Percentiles rank a stretch among this genome's conserved stretches.
phyloP scores from a whole-genome alignment of 2,797 vertebrate species.

The Tauraco hartlaubi region DNA sequence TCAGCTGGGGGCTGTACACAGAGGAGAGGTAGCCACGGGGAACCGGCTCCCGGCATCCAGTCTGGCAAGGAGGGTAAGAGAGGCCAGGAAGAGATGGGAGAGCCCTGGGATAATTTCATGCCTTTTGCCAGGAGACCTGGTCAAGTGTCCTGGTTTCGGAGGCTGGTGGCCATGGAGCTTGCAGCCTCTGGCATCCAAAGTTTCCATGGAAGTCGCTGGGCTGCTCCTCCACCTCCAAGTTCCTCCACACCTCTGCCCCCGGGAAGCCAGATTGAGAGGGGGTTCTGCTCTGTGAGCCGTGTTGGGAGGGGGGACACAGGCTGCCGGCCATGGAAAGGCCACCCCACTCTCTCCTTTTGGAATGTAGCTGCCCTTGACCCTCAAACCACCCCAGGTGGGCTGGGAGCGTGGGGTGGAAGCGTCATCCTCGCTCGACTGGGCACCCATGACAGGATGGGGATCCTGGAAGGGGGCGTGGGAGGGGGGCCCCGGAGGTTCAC shows the following conservation, averaged over 20 bases:
- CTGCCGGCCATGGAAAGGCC: background rate
- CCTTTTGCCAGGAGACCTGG: too few species aligned
- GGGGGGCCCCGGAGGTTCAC: background rate
- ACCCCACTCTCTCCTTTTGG: background rate
- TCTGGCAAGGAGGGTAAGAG: too few species aligned
- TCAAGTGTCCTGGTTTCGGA: too few species aligned
- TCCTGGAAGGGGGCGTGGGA: fast-evolving
- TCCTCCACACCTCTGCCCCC: fast-evolving
- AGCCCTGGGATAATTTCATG: too few species aligned
- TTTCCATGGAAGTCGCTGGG: fast-evolving
- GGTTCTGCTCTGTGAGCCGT: background rate
- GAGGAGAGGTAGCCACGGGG: too few species aligned
- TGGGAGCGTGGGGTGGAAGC: background rate
- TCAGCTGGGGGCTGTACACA: too few species aligned
- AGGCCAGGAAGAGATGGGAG: too few species aligned
- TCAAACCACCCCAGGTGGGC: too few species aligned
- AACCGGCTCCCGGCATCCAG: too few species aligned
- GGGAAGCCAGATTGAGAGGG: fast-evolving
- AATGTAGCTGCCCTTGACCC: background rate
- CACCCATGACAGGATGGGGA: background rate
- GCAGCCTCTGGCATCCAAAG: background rate
- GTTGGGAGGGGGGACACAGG: too few species aligned
- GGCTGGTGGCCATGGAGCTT: too few species aligned
- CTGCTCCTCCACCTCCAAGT: background rate
- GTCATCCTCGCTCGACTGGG: background rate